phyloP scores from a whole-genome alignment of 2,113 vertebrate genomes.

The Alces alces region DNA sequence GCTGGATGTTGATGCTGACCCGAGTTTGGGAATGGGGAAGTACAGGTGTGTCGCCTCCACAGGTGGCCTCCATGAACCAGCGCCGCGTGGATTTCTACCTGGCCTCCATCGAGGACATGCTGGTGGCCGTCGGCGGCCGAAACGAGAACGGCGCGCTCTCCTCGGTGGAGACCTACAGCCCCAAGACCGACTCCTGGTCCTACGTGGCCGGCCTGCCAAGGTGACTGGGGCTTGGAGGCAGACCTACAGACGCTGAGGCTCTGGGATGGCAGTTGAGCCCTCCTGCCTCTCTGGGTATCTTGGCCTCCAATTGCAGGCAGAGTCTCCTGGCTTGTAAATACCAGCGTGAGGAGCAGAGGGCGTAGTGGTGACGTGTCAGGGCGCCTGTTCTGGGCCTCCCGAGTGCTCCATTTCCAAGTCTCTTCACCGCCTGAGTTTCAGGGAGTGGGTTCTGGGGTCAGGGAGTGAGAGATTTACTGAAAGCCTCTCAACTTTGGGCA shows the following conservation, averaged over 20 bases:
- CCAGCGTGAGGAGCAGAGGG: neutral
- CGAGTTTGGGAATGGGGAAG: neutral
- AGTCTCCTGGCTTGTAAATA: neutral
- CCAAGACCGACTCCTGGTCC: constrained; percentile 90
- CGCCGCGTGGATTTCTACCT: constrained; percentile 94
- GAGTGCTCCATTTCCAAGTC: accelerated
- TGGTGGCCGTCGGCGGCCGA: constrained; percentile 94
- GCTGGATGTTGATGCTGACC: neutral
- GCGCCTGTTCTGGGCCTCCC: neutral
- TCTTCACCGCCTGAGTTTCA: accelerated
- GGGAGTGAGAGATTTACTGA: neutral
- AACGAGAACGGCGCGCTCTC: constrained; percentile 91
- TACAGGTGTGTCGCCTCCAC: constrained; percentile 46
- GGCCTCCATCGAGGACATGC: constrained; percentile 86
- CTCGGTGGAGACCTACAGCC: constrained; percentile 92
- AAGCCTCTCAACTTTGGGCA: neutral
- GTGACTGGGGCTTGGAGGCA: constrained; percentile 64
- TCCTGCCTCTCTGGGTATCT: neutral
- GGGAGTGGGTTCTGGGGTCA: neutral
- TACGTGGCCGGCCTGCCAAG: constrained; percentile 92
- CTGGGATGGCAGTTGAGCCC: neutral
- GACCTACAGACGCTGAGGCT: accelerated
- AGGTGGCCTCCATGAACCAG: constrained; percentile 95
- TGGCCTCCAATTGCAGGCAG: neutral
- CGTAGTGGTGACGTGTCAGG: accelerated